These are phyloP conservation scores for Bombus confusus DNA, from an alignment of 1,140 invertebrate species.

Conservation along the genomic window DNA sequence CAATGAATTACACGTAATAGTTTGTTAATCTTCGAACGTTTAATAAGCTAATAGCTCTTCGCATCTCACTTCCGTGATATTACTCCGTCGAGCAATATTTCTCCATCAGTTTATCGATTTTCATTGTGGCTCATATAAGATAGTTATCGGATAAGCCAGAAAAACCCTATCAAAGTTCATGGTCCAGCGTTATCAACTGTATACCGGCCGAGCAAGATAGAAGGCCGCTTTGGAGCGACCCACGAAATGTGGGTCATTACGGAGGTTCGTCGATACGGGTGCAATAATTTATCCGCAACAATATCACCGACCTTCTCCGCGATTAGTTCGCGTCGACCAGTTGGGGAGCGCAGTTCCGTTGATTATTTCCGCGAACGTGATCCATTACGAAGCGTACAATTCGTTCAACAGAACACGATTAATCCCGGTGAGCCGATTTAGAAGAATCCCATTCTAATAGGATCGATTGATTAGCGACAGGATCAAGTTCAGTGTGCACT, in stretches of 20 bases:
- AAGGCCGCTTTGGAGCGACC: slow-evolving; percentile 22
- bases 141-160: slow-evolving; percentile 35
- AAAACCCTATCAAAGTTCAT: slow-evolving; percentile 28
- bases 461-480: slow-evolving; percentile 53
- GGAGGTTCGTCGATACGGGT: slow-evolving; percentile 54
- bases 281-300: slow-evolving; percentile 67
- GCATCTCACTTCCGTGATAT: not conserved
- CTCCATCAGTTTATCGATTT: slow-evolving; percentile 7
- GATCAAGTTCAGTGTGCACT: too few species aligned
- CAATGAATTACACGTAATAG: not conserved
- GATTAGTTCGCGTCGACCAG: slow-evolving; percentile 59
- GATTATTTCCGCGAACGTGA: slow-evolving; percentile 58
- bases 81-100: not conserved
- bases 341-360: slow-evolving; percentile 44
- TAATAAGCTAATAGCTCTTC: not conserved
- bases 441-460: slow-evolving; percentile 22
- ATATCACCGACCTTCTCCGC: slow-evolving; percentile 56
- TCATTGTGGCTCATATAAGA: slow-evolving; percentile 18
- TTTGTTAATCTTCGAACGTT: not conserved
- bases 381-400: slow-evolving; percentile 47
- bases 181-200: slow-evolving; percentile 26
- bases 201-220: not conserved
- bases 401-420: slow-evolving; percentile 38
- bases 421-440: slow-evolving; percentile 58
- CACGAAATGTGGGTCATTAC: slow-evolving; percentile 58